These are phyloP conservation scores for Polypterus senegalus DNA, from an alignment of 2,113 vertebrate species.

Conservation along the genomic window DNA sequence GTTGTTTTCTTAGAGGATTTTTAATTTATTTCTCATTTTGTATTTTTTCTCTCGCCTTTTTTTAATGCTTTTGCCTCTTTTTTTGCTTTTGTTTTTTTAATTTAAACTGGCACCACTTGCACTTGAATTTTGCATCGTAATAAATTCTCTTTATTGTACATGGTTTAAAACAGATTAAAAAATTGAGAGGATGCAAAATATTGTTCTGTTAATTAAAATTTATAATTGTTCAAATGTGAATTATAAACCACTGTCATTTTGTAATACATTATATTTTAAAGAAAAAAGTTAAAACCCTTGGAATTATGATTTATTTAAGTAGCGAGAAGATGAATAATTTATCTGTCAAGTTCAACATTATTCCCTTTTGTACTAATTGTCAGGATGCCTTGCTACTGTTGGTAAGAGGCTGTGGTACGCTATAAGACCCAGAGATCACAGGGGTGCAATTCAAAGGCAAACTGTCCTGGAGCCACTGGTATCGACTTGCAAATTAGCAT, in stretches of 20 bases:
- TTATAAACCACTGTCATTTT: constrained; percentile 2
- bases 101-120: too few relatives aligned
- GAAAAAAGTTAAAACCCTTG: constrained; percentile 62
- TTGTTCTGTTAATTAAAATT: neutral
- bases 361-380: constrained; percentile 86
- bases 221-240: neutral
- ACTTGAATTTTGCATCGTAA: too few relatives aligned
- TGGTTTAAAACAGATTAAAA: too few relatives aligned
- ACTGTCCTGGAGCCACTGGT: constrained; percentile 83
- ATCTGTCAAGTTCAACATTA: constrained; percentile 69
- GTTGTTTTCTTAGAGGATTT: too few relatives aligned
- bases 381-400: constrained; percentile 62
- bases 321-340: constrained; percentile 76
- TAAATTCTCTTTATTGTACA: too few relatives aligned
- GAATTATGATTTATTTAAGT: constrained; percentile 76
- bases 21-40: too few relatives aligned
- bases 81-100: too few relatives aligned
- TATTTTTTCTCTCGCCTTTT: too few relatives aligned
- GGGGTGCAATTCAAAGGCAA: constrained; percentile 77
- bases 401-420: constrained; percentile 60
- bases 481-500: constrained; percentile 97
- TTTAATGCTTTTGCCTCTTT: too few relatives aligned
- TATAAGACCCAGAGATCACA: constrained; percentile 85
- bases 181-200: too few relatives aligned
- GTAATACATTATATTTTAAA: constrained; percentile 9